Percentiles rank a stretch among this genome's conserved stretches.
These are phyloP conservation scores for Hemitrygon akajei DNA, from an alignment of 2,797 vertebrate species.

Conservation along the genomic window DNA sequence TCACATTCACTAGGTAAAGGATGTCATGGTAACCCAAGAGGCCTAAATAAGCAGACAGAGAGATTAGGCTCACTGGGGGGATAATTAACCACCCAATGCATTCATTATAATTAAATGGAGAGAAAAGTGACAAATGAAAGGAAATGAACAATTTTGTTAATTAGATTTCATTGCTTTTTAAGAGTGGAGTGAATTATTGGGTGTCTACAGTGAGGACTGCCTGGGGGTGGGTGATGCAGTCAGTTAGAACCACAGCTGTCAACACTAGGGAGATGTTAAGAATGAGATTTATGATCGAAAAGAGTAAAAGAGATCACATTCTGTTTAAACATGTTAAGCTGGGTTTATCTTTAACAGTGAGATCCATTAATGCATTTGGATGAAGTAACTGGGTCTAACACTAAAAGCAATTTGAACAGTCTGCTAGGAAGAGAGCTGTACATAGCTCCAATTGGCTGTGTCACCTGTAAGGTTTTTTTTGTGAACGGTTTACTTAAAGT, in stretches of 20 bases:
- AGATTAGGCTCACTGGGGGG: background rate
- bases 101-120: slow-evolving; percentile 17
- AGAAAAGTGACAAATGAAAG: slow-evolving; percentile 21
- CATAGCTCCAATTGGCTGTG: background rate
- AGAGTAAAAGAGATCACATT: background rate
- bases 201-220: background rate
- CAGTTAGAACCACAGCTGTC: slow-evolving; percentile 7
- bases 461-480: background rate
- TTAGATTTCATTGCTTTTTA: background rate
- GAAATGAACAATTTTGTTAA: slow-evolving; percentile 23
- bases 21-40: slow-evolving; percentile 20
- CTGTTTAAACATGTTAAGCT: background rate
- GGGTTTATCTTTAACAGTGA: background rate
- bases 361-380: background rate
- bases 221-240: background rate
- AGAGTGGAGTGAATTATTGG: slow-evolving; percentile 26
- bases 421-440: background rate
- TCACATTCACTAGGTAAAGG: background rate
- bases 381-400: background rate
- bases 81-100: slow-evolving; percentile 7
- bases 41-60: background rate
- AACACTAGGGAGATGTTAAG: background rate
- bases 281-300: background rate
- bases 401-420: background rate
- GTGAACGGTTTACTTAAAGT: background rate